Evolutionary conservation across 2,113 vertebrate species (phyloP).

Genomic region (Rhea pennata): DNA sequence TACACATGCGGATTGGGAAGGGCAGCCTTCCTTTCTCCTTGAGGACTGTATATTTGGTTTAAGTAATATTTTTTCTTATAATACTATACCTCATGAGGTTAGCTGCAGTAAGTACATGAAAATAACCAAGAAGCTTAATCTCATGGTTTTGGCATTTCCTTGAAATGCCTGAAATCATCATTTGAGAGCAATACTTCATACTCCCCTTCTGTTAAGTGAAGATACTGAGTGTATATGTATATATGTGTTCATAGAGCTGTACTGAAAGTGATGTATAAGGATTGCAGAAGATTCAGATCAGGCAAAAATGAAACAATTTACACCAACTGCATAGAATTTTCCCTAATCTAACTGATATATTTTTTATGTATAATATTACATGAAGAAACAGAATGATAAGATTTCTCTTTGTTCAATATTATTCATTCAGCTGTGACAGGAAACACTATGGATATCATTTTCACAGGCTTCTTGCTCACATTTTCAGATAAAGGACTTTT

Average conservation of each 20-base stretch:
- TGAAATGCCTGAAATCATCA: not conserved
- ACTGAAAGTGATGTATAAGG: not conserved
- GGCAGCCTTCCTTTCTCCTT: not conserved
- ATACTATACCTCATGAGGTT: not conserved
- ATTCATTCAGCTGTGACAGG: not conserved
- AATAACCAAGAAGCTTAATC: not conserved
- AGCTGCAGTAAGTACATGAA: not conserved
- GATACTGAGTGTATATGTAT: not conserved
- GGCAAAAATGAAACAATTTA: not conserved
- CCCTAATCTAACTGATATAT: not conserved
- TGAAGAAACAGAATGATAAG: not conserved
- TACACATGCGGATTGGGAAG: not conserved
- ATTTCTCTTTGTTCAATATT: conserved; percentile 6
- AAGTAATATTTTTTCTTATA: not conserved
- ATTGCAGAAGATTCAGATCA: not conserved
- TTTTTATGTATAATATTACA: not conserved
- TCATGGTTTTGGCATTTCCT: conserved; percentile 24
- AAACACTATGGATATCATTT: conserved; percentile 26
- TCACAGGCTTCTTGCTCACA: conserved; percentile 1
- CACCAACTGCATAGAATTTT: fast-evolving
- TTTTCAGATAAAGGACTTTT: conserved; percentile 39
- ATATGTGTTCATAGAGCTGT: not conserved
- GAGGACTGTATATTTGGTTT: not conserved
- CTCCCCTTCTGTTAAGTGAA: not conserved
- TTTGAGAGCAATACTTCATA: not conserved